Conservation (phyloP, 1,140 invertebrate genomes). For the Euwallacea fornicatus region DNA sequence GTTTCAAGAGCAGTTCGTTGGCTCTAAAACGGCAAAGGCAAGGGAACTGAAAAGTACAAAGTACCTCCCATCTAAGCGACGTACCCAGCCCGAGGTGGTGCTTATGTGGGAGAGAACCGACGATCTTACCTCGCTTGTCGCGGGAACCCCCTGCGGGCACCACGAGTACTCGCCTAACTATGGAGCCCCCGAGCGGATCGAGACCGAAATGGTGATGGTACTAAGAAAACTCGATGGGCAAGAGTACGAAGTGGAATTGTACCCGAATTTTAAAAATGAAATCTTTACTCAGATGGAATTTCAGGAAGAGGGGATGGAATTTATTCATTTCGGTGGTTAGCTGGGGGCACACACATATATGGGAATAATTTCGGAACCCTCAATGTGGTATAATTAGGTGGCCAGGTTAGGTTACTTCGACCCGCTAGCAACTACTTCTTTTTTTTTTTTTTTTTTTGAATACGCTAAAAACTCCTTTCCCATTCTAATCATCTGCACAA, state of each 20-base stretch:
- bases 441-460: too few species aligned
- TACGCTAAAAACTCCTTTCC: too few species aligned
- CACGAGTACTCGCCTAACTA: conserved; percentile 29
- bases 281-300: not conserved
- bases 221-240: not conserved
- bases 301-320: not conserved
- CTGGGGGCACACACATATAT: too few species aligned
- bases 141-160: conserved; percentile 28
- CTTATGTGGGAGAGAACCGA: conserved; percentile 14
- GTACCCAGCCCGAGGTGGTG: conserved; percentile 21
- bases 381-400: too few species aligned
- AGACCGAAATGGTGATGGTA: conserved; percentile 19
- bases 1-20: not conserved
- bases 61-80: conserved; percentile 10
- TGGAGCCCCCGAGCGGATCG: conserved; percentile 25
- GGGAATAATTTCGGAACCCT: too few species aligned
- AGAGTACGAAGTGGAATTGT: too few species aligned
- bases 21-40: not conserved
- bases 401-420: too few species aligned
- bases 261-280: not conserved
- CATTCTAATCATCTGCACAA: too few species aligned
- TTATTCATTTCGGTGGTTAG: not conserved
- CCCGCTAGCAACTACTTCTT: too few species aligned
- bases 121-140: conserved; percentile 5
- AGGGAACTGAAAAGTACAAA: not conserved